Evolutionary conservation across 2,888 invertebrate species (phyloP), one percentile per base, ranked within the genome.

Genomic region (Oegoconia quadripuncta): DNA sequence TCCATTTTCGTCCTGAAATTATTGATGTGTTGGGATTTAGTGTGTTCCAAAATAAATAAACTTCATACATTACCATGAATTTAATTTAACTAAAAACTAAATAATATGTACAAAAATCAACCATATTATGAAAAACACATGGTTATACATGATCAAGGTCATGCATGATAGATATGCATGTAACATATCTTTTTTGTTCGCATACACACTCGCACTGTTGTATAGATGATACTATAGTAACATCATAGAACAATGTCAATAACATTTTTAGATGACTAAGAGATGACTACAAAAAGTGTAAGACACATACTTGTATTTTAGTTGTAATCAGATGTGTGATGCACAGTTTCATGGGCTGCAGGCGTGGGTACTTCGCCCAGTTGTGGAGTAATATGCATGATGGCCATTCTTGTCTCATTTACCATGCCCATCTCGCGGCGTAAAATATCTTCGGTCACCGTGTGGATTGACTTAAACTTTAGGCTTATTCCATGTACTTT

Each of bases 381-480:
- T 17, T 71, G 68, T 1, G 87, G 82, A 59, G 83, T 57, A n/a
- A 84, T 79, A 43, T 83, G 81, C 3, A 75, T 57, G 34, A 80
- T 69, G 11, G 81, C 77, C 11, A 60, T 67, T 4, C 74, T 55
- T 1, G 75, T 67, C 52, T 84, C 83, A 38, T 48, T 73, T n/a
- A 54, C 50, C 55, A 83, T 52, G 1, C 79, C 76, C 68, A 84
- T 62, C 44, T 88, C 87, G 0, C 75, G 58, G 0, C 77, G 70
- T 3, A 88, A 46, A 0, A 88, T 50, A 1, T 88, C 88, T 40
- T 88, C 80, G 0, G 88, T 88, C 29, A 88, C 80, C 1, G 65
- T 78, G 58, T 88, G 84, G 35, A 88, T 87, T 1, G 87, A 86
- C 51, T 88, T 88, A 60, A 87, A 88, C 59, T 88, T 88, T 4